phyloP scores from a whole-genome alignment of 2,113 vertebrate genomes.

The Atrichornis clamosus region DNA sequence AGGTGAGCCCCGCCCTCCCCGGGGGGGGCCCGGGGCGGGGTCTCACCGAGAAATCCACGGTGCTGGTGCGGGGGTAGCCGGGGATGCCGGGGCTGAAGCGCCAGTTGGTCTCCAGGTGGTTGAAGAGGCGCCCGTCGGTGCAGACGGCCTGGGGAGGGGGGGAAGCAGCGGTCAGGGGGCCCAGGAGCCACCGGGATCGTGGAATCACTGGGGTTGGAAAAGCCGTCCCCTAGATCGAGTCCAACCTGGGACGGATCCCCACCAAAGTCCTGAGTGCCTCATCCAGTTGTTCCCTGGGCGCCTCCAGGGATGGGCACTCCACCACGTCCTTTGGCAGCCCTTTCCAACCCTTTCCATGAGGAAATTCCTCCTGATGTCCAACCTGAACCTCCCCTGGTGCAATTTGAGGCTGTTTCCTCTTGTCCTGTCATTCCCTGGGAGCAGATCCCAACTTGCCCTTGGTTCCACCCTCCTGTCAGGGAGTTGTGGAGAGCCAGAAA shows the following conservation, averaged over 20 bases:
- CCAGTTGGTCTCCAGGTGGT: constrained; percentile 94
- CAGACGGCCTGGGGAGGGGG: constrained; percentile 80
- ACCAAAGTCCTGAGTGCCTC: not conserved
- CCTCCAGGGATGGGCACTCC: not conserved
- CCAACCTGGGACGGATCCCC: not conserved
- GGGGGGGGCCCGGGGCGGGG: not conserved
- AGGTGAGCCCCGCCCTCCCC: not conserved
- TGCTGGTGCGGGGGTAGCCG: constrained; percentile 91
- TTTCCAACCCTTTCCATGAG: rapidly evolving
- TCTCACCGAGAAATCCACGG: constrained; percentile 88
- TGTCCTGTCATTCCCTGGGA: not conserved
- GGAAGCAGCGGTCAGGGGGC: not conserved
- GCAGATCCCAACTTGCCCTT: not conserved
- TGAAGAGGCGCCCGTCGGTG: constrained; percentile 92
- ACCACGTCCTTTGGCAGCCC: not conserved
- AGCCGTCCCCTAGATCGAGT: not conserved
- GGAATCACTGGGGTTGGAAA: not conserved
- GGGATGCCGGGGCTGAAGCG: constrained; percentile 93
- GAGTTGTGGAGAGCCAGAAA: not conserved
- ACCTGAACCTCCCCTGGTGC: not conserved
- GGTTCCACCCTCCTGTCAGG: not conserved
- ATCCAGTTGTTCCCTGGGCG: rapidly evolving
- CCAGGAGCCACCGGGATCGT: rapidly evolving
- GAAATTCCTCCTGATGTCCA: not conserved
- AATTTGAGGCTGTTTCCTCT: not conserved